Conservation (phyloP, 23 tunicate genomes). For the Trididemnum miniatum region DNA sequence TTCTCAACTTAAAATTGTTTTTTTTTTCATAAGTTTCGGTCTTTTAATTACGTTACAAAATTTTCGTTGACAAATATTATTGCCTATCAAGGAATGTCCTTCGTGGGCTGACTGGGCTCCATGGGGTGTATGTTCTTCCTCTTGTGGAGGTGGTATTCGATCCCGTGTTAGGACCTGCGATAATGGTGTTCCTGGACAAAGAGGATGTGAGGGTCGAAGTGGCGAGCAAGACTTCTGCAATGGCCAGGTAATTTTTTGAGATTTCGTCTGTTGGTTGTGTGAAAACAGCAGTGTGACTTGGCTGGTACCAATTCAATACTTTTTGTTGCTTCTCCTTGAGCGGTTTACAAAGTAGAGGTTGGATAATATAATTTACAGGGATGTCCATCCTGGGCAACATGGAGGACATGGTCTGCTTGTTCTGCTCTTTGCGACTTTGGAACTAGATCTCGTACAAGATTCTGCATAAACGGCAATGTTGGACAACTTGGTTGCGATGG, state of each 20-base stretch:
- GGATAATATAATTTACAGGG: neutral
- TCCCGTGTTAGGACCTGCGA: conserved; percentile 37
- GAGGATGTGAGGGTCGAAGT: conserved; percentile 33
- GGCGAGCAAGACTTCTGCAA: conserved; percentile 34
- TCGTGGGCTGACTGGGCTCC: conserved; percentile 49
- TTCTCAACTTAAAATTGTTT: too few relatives aligned
- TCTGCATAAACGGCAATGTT: conserved; percentile 49
- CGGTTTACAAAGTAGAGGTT: neutral
- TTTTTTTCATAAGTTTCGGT: too few relatives aligned
- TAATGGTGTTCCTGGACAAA: conserved; percentile 46
- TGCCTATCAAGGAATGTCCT: conserved; percentile 61
- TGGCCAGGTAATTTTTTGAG: conserved; percentile 13
- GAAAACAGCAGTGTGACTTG: neutral
- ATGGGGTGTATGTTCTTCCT: conserved; percentile 52
- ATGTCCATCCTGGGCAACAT: conserved; percentile 60
- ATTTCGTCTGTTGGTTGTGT: neutral
- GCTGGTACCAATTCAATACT: too few relatives aligned
- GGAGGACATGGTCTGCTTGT: conserved; percentile 73
- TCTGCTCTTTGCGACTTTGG: conserved; percentile 64
- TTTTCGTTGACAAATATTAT: too few relatives aligned
- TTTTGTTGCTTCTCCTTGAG: neutral
- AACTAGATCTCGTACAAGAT: conserved; percentile 20
- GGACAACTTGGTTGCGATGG: conserved; percentile 60
- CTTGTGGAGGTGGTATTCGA: conserved; percentile 56
- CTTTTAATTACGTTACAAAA: too few relatives aligned